These are phyloP conservation scores for Enteromius anoplus DNA, from an alignment of 2,797 vertebrate species.

Conservation along the genomic window DNA sequence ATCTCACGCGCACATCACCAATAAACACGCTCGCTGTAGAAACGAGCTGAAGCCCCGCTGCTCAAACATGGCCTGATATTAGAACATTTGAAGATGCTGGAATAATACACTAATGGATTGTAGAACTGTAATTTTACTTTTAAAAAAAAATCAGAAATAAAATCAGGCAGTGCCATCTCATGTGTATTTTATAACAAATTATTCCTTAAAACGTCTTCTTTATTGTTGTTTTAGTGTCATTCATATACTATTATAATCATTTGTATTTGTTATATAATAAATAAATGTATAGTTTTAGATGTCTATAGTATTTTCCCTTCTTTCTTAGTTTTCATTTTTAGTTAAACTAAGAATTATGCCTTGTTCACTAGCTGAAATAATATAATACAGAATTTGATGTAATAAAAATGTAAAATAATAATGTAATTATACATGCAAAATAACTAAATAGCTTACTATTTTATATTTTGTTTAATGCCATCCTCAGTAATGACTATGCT, in stretches of 20 bases:
- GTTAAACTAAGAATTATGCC: not conserved
- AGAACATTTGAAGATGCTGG: not conserved
- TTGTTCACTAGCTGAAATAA: not conserved
- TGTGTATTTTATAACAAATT: not conserved
- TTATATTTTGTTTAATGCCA: too few species aligned
- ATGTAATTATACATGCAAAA: too few species aligned
- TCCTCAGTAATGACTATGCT: too few species aligned
- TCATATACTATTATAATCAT: not conserved
- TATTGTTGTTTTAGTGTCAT: not conserved
- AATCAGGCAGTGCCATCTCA: not conserved
- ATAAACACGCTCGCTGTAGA: not conserved
- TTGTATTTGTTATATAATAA: not conserved
- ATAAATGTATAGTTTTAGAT: not conserved
- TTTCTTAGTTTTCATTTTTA: not conserved
- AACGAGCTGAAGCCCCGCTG: not conserved
- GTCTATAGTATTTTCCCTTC: not conserved
- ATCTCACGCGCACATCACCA: not conserved
- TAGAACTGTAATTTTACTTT: not conserved
- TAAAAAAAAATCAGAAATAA: too few species aligned
- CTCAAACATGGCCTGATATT: not conserved
- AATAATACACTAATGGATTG: not conserved
- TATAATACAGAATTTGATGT: not conserved
- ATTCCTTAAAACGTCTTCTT: not conserved
- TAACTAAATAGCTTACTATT: too few species aligned
- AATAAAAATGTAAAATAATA: too few species aligned